These are phyloP conservation scores for Brachionus sp. DNA, from an alignment of 1,140 invertebrate genomes.

Conservation along the genomic window DNA sequence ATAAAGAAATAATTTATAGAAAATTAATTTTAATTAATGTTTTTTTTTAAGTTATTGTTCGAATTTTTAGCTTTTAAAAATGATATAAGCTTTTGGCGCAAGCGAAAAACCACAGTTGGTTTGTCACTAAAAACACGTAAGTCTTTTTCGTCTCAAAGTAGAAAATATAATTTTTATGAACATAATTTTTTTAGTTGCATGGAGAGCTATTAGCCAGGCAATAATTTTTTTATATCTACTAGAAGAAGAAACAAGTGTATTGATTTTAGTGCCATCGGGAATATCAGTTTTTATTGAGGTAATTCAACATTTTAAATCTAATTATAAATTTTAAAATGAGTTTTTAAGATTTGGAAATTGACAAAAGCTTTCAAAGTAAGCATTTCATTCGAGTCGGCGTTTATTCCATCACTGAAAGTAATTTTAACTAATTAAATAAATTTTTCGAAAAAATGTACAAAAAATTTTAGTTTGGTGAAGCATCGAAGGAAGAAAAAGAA, in stretches of 20 bases:
- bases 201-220: slow-evolving; percentile 85
- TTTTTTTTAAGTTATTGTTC: slow-evolving; percentile 75
- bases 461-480: slow-evolving; percentile 54
- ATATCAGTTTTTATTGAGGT: slow-evolving; percentile 79
- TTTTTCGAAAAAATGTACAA: not conserved
- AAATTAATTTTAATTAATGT: not conserved
- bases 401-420: slow-evolving; percentile 24
- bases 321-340: not conserved
- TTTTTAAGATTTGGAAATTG: slow-evolving; percentile 80
- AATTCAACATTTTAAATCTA: slow-evolving; percentile 25
- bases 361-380: slow-evolving; percentile 79
- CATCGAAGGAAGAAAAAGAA: slow-evolving; percentile 68
- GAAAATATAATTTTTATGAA: no score
- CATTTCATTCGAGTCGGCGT: not conserved
- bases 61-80: slow-evolving; percentile 97
- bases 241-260: slow-evolving; percentile 83
- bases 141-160: not conserved
- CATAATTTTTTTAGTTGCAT: slow-evolving; percentile 65
- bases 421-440: not conserved
- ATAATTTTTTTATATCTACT: slow-evolving; percentile 89
- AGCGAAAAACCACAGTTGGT: slow-evolving; percentile 77
- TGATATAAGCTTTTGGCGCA: slow-evolving; percentile 89
- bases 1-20: no score
- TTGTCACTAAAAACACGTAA: slow-evolving; percentile 73
- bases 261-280: slow-evolving; percentile 80